These are phyloP conservation scores for Chrysochloris asiatica DNA, from an alignment of 2,113 vertebrate species.

Conservation along the genomic window DNA sequence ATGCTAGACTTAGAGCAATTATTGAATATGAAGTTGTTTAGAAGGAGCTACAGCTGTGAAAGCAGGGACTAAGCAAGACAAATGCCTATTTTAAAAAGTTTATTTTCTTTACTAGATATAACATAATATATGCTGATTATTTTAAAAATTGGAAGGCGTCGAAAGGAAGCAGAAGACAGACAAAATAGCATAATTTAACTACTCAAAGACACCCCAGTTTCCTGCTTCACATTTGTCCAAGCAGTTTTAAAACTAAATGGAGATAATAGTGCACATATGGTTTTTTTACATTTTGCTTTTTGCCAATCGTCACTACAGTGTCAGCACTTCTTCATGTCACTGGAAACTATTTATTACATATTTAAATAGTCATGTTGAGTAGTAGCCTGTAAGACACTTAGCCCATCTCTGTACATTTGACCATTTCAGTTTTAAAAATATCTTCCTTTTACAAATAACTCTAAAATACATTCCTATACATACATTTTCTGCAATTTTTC, in stretches of 20 bases:
- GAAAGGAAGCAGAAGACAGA: neutral
- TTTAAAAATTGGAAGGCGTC: neutral
- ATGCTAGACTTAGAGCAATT: neutral
- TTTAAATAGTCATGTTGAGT: neutral
- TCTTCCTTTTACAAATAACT: neutral
- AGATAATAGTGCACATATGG: neutral
- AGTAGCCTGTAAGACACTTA: neutral
- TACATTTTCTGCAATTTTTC: neutral
- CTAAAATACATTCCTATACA: neutral
- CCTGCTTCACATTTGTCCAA: neutral
- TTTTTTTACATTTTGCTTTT: conserved; percentile 8
- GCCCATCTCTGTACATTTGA: neutral
- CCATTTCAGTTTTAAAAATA: neutral
- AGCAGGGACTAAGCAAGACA: neutral
- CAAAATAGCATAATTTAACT: neutral
- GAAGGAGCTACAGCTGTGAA: neutral
- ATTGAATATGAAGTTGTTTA: neutral
- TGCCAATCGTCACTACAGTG: neutral
- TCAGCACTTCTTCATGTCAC: neutral
- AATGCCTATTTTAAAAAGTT: neutral
- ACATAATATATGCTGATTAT: neutral
- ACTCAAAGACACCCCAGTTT: neutral
- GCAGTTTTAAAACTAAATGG: neutral
- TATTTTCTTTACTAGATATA: neutral
- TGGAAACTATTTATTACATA: conserved; percentile 22